Conservation (phyloP, 1,140 invertebrate genomes). For the Zaprionus ornatus region DNA sequence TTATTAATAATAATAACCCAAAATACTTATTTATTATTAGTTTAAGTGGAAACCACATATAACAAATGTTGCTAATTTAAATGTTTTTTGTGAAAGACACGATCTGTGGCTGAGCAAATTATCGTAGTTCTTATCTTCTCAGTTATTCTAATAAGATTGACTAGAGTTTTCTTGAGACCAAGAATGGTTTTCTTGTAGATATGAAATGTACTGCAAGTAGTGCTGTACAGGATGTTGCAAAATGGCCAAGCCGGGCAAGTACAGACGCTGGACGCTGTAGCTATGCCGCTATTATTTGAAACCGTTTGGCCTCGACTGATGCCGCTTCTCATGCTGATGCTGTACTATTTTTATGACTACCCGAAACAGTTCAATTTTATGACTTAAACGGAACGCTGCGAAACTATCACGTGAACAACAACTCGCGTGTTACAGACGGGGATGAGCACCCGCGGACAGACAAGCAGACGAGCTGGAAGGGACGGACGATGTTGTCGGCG, state of each 20-base stretch:
- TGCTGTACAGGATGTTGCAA: neutral
- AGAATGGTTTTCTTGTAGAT: neutral
- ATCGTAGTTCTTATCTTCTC: neutral
- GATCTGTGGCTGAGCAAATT: no score
- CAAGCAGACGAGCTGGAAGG: conserved; percentile 30
- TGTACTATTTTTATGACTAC: conserved; percentile 21
- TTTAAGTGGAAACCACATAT: neutral
- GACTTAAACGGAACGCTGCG: conserved; percentile 54
- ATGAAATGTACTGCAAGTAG: neutral
- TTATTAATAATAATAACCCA: no score
- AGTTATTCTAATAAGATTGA: neutral
- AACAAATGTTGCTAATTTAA: no score
- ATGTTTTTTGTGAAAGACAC: no score
- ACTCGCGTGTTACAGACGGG: conserved; percentile 42
- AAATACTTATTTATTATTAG: neutral
- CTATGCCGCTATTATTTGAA: neutral
- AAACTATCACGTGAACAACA: conserved; percentile 60
- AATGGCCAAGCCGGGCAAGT: neutral
- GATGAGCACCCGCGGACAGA: neutral
- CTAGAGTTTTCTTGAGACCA: neutral
- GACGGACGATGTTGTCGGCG: neutral
- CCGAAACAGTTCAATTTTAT: conserved; percentile 39
- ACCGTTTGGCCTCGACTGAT: neutral
- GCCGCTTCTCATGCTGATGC: neutral
- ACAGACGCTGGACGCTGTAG: neutral